phyloP scores from a whole-genome alignment of 2,113 vertebrate genomes.

The Ptyas mucosa region DNA sequence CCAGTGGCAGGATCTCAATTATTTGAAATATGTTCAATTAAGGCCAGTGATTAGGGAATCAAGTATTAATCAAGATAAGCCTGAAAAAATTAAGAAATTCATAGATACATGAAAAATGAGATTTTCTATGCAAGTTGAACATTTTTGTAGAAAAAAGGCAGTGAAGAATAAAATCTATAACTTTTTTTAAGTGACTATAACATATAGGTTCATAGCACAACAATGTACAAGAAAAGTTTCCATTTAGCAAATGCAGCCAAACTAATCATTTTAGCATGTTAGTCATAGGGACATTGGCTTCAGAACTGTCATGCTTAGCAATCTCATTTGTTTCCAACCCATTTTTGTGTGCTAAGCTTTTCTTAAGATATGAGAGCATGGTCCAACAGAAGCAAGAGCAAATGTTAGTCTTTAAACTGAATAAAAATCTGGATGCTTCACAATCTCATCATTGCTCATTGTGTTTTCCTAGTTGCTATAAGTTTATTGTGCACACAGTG shows the following conservation, averaged over 20 bases:
- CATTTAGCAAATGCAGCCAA: background rate
- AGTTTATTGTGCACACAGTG: background rate
- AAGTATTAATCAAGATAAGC: conserved; percentile 15
- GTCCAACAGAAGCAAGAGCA: background rate
- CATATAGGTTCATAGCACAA: background rate
- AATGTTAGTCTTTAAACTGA: background rate
- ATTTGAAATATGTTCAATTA: background rate
- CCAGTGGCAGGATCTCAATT: background rate
- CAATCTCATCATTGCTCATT: background rate
- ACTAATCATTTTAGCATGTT: background rate
- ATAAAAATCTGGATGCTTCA: background rate
- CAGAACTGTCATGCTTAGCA: background rate
- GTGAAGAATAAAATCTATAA: background rate
- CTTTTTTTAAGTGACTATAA: background rate
- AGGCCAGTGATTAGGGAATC: background rate
- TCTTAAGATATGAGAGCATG: background rate
- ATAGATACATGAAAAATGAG: conserved; percentile 7
- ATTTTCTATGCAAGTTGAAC: conserved; percentile 15
- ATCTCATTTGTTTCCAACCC: background rate
- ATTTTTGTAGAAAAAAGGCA: background rate
- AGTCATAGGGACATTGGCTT: background rate
- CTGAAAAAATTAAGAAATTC: background rate
- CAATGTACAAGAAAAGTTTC: background rate
- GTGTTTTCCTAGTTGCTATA: background rate
- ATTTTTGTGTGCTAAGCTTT: background rate